Evolutionary conservation across 2,888 invertebrate genomes (phyloP).

Genomic region (Theretra japonica): DNA sequence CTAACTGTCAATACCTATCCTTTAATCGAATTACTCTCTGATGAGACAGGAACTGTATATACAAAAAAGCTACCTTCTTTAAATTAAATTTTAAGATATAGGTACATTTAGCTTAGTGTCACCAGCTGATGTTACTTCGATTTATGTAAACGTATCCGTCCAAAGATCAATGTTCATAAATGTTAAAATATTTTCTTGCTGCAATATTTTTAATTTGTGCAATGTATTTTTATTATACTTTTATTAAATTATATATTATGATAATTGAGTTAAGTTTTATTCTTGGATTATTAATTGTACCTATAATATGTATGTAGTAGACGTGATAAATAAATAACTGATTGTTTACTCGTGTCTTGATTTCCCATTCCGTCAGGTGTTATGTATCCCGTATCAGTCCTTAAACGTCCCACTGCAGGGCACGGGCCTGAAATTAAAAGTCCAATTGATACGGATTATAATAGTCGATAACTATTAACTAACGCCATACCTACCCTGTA

Average conservation of each 20-base stretch:
- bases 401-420: too few relatives aligned
- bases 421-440: too few relatives aligned
- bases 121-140: neutral
- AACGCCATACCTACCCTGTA: too few relatives aligned
- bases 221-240: neutral
- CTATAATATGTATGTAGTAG: neutral
- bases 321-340: conserved; percentile 1
- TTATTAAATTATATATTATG: neutral
- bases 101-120: neutral
- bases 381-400: too few relatives aligned
- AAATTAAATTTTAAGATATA: neutral
- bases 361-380: neutral
- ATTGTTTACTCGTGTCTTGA: neutral
- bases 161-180: neutral
- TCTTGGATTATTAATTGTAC: neutral
- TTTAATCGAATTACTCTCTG: too few relatives aligned
- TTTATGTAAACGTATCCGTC: neutral
- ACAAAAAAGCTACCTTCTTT: neutral
- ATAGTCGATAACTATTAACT: too few relatives aligned
- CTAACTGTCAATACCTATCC: too few relatives aligned
- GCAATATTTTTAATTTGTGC: conserved; percentile 3
- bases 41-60: neutral
- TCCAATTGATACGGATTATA: too few relatives aligned
- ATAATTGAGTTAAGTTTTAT: neutral
- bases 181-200: neutral